A percentile compares a stretch with the other conserved stretches of the same genome.
These are phyloP conservation scores for Lamprotornis superbus DNA, from an alignment of 2,113 vertebrate genomes.

Conservation along the genomic window DNA sequence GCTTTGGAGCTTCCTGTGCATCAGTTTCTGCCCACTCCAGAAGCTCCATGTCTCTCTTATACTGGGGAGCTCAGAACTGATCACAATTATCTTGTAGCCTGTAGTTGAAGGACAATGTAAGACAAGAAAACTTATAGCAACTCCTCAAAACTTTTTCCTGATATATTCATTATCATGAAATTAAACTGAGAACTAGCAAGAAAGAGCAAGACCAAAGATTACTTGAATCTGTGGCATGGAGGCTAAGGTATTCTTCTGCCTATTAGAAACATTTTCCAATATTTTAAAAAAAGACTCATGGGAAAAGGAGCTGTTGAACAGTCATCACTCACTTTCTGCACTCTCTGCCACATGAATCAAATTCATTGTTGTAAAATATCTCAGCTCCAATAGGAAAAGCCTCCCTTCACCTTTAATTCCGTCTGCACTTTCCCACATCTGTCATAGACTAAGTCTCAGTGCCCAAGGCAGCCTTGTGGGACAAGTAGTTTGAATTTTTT, in stretches of 20 bases:
- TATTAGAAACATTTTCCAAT: background rate
- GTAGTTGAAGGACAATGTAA: background rate
- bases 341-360: background rate
- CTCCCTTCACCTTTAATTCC: background rate
- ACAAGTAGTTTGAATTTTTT: background rate
- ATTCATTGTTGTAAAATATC: background rate
- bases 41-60: background rate
- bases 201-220: background rate
- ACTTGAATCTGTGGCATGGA: background rate
- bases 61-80: background rate
- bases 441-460: background rate
- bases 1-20: background rate
- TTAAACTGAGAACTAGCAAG: background rate
- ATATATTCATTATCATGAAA: background rate
- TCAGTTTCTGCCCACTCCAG: background rate
- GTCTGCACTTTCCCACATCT: background rate
- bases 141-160: background rate
- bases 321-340: background rate
- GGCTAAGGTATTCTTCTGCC: background rate
- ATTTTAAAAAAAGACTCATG: background rate
- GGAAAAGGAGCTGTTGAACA: background rate
- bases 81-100: background rate
- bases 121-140: background rate
- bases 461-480: background rate
- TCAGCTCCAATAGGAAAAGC: background rate